Conservation (phyloP, 2,113 vertebrate genomes). For the Tauraco erythrolophus region DNA sequence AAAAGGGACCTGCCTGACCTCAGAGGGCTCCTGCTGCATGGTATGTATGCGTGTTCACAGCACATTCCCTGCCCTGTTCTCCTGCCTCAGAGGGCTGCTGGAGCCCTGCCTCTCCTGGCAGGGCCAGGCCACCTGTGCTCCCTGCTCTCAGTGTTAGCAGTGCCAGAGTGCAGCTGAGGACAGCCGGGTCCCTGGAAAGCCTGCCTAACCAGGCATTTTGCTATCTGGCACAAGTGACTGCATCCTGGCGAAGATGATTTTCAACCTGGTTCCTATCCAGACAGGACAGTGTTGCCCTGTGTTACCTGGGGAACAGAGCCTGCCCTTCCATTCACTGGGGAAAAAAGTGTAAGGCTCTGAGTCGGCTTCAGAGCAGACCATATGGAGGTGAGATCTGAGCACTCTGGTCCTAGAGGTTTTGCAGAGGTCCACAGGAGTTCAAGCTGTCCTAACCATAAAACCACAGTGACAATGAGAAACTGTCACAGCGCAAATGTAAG, state of each 20-base stretch:
- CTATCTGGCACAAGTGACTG: background rate
- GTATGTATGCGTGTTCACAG: too few relatives aligned
- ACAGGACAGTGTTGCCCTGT: background rate
- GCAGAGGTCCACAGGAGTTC: background rate
- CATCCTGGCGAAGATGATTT: background rate
- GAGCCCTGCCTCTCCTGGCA: background rate
- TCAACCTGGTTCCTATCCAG: background rate
- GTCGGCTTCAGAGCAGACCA: background rate
- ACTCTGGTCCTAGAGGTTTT: background rate
- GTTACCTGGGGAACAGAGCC: background rate
- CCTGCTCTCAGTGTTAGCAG: background rate
- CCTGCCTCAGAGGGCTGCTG: background rate
- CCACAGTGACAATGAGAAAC: background rate
- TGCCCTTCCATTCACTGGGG: background rate
- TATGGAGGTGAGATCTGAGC: background rate
- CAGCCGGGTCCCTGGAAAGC: background rate
- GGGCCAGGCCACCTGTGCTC: background rate
- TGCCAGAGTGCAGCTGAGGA: background rate
- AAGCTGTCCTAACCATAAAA: background rate
- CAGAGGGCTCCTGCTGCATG: background rate
- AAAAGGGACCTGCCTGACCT: background rate
- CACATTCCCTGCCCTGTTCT: background rate
- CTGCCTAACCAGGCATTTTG: slow-evolving; percentile 24
- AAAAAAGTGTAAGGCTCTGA: background rate
- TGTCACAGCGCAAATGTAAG: background rate